These are phyloP conservation scores for Urocolius indicus DNA, from an alignment of 2,113 vertebrate genomes.

Conservation along the genomic window DNA sequence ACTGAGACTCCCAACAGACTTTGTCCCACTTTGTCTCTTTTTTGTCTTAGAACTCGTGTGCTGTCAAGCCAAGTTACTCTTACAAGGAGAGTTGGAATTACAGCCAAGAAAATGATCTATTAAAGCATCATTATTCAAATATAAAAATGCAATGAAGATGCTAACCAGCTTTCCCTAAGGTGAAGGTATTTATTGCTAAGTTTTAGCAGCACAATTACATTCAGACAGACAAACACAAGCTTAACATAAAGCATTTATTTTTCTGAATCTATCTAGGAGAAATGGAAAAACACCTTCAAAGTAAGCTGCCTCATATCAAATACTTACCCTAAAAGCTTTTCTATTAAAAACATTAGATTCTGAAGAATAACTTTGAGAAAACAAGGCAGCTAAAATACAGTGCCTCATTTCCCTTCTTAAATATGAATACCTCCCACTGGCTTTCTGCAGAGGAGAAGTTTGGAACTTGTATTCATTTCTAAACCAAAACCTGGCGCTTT, in stretches of 20 bases:
- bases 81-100: constrained; percentile 55
- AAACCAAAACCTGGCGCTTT: not conserved
- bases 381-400: not conserved
- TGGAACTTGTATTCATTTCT: constrained; percentile 47
- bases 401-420: not conserved
- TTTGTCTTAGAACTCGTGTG: constrained; percentile 50
- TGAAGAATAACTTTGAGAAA: not conserved
- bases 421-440: not conserved
- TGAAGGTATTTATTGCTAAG: constrained; percentile 56
- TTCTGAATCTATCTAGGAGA: not conserved
- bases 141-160: constrained; percentile 69
- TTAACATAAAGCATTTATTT: not conserved
- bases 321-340: constrained; percentile 4
- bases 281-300: constrained; percentile 31
- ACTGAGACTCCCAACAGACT: not conserved
- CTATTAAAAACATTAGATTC: not conserved
- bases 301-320: not conserved
- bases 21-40: constrained; percentile 52
- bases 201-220: constrained; percentile 53
- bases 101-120: constrained; percentile 62
- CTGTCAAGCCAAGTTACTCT: constrained; percentile 62
- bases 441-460: not conserved
- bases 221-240: constrained; percentile 32
- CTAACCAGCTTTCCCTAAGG: constrained; percentile 66
- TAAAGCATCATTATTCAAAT: constrained; percentile 73